These are phyloP conservation scores for Drosophila meridiana DNA, from an alignment of 2,888 invertebrate genomes.

Conservation along the genomic window DNA sequence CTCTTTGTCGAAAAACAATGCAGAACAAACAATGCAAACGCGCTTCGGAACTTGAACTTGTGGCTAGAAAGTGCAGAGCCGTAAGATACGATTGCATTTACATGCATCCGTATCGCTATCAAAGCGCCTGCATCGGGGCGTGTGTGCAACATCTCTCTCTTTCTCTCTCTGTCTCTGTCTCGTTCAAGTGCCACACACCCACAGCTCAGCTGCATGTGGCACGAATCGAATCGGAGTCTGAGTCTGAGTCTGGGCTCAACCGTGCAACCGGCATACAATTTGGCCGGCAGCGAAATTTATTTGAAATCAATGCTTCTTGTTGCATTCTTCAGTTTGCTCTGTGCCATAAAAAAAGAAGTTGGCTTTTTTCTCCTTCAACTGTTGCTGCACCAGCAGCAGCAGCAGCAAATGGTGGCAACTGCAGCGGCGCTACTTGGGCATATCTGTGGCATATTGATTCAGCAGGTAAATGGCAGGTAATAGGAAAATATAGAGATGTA, in stretches of 20 bases:
- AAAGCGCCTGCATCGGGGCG: slow-evolving; percentile 79
- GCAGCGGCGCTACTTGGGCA: slow-evolving; percentile 44
- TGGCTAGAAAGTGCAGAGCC: slow-evolving; percentile 80
- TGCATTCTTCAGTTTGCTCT: slow-evolving; percentile 78
- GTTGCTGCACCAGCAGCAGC: slow-evolving; percentile 55
- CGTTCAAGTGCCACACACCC: slow-evolving; percentile 59
- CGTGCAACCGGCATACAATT: slow-evolving; percentile 79
- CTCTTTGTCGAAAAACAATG: slow-evolving; percentile 61
- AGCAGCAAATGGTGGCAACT: slow-evolving; percentile 52
- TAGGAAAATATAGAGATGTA: not conserved
- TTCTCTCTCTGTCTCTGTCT: not conserved
- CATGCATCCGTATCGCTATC: slow-evolving; percentile 78
- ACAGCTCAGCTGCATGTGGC: slow-evolving; percentile 70
- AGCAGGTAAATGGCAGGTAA: no score
- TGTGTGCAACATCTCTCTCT: slow-evolving; percentile 47
- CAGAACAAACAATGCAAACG: slow-evolving; percentile 81
- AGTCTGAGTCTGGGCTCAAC: slow-evolving; percentile 49
- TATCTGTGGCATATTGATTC: slow-evolving; percentile 39
- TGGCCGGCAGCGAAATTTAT: slow-evolving; percentile 82
- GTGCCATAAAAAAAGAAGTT: slow-evolving; percentile 41
- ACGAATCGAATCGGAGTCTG: slow-evolving; percentile 61
- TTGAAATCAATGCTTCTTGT: slow-evolving; percentile 82
- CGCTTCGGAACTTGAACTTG: slow-evolving; percentile 77
- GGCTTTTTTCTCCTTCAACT: slow-evolving; percentile 54
- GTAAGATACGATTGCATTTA: slow-evolving; percentile 82